These are phyloP conservation scores for Apotomis capreana DNA, from an alignment of 2,888 invertebrate species.

Conservation along the genomic window DNA sequence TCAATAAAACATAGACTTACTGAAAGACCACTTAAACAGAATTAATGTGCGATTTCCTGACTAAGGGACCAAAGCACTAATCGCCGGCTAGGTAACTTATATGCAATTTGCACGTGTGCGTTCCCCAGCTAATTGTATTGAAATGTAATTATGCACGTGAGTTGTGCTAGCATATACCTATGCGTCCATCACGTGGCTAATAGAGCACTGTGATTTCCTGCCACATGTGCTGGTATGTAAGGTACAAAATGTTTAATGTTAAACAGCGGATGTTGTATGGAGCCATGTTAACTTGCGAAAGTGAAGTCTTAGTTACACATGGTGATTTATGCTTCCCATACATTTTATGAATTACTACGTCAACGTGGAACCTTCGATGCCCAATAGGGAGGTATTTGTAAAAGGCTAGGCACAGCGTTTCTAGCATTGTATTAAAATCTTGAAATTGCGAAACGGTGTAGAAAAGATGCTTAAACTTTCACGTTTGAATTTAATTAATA, in stretches of 20 bases:
- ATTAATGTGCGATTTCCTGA: slow-evolving; percentile 4
- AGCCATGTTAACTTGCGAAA: slow-evolving; percentile 33
- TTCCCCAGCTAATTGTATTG: slow-evolving; percentile 37
- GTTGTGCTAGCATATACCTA: slow-evolving; percentile 14
- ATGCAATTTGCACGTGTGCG: slow-evolving; percentile 33
- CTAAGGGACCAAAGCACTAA: slow-evolving; percentile 8
- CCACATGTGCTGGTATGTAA: slow-evolving; percentile 2
- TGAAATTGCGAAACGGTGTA: not conserved
- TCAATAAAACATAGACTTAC: not conserved
- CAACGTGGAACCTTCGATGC: slow-evolving; percentile 3
- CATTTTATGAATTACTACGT: slow-evolving; percentile 34
- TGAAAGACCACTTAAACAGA: not conserved
- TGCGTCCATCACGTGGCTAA: slow-evolving; percentile 29
- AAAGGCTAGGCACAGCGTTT: slow-evolving; percentile 2
- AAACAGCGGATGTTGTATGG: slow-evolving; percentile 37
- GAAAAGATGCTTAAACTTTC: slow-evolving; percentile 8
- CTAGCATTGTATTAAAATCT: not conserved
- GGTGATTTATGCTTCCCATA: slow-evolving; percentile 40
- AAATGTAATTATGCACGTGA: slow-evolving; percentile 35
- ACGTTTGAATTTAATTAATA: slow-evolving; percentile 1
- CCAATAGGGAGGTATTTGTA: slow-evolving; percentile 21
- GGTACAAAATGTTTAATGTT: slow-evolving; percentile 10
- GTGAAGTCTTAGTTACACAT: slow-evolving; percentile 39
- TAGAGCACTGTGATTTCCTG: not conserved
- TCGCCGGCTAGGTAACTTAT: not conserved